Conservation (phyloP, 2,113 vertebrate species). For the Clarias gariepinus region DNA sequence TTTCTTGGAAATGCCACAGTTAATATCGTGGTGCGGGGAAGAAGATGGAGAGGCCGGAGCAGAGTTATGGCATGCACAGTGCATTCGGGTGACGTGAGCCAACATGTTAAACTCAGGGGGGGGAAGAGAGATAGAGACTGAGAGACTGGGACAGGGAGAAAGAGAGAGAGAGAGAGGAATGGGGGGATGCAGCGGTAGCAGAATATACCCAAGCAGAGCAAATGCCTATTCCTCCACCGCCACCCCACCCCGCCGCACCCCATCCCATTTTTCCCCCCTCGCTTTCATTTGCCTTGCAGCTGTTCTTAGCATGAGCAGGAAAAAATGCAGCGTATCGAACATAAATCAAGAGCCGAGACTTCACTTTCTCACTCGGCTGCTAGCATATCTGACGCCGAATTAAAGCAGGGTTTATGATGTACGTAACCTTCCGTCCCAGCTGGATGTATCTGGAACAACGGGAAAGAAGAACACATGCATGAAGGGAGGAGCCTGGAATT, state of each 20-base stretch:
- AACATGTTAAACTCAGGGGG: slow-evolving; percentile 52
- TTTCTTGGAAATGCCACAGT: slow-evolving; percentile 69
- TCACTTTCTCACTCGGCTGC: slow-evolving; percentile 24
- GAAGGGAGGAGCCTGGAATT: slow-evolving; percentile 20
- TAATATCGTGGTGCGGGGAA: slow-evolving; percentile 67
- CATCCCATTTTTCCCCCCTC: background rate
- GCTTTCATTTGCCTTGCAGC: slow-evolving; percentile 53
- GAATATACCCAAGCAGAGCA: slow-evolving; percentile 52
- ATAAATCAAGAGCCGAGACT: slow-evolving; percentile 52
- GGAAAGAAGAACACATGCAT: slow-evolving; percentile 25
- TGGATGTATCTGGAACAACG: slow-evolving; percentile 20
- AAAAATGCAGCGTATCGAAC: slow-evolving; percentile 56
- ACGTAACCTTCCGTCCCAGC: slow-evolving; percentile 34
- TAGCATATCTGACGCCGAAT: slow-evolving; percentile 51
- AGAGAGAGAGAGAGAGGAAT: slow-evolving; percentile 30
- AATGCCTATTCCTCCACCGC: slow-evolving; percentile 48
- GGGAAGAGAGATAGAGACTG: slow-evolving; percentile 26
- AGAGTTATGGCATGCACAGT: slow-evolving; percentile 51
- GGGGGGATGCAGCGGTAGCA: slow-evolving; percentile 43
- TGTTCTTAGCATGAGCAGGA: slow-evolving; percentile 55
- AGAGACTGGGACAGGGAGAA: slow-evolving; percentile 14
- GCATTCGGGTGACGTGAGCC: slow-evolving; percentile 56
- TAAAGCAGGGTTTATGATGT: slow-evolving; percentile 47
- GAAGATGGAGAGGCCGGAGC: slow-evolving; percentile 52
- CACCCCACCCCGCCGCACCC: too few relatives aligned